Base-by-base conservation (phyloP, 2,888 invertebrate genomes). In the Rhamnusium bicolor region DNA sequence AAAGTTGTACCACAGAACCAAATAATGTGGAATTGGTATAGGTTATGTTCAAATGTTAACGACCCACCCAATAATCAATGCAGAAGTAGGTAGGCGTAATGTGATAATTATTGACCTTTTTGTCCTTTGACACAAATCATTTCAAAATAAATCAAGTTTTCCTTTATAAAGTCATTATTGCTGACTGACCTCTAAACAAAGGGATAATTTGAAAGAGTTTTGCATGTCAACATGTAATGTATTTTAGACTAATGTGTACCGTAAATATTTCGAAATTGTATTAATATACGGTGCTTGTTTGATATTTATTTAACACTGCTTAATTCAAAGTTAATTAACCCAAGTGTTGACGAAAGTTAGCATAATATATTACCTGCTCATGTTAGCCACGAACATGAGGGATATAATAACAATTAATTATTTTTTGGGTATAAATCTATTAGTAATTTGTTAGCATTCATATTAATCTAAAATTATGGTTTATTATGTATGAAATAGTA, bases 291-390 rank as follows among this genome's bases (percentile, higher is more conserved):
- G 16, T 51, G 18, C 18, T 51, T 47, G 21, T 24, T 46, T 46
- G 21, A 61, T 61, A 61, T 61, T 61, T 29, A 61, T 49, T 63
- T 63, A 32, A 63, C 21, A 63, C 24, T 19, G 29, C n/a, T 49
- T 49, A 46, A 63, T 47, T 21, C 7, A n/a, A 24, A 18, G 14
- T 19, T 19, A 18, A 63, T 24, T 47, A 19, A 10, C n/a, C n/a
- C 47, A 63, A 40, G 19, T 19, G 29, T 63, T n/a, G 40, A 12
- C 16, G 40, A 63, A 46, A 47, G 40, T 40, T 40, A 1, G 40
- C 1, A n/a, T 40, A n/a, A 40, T 40, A 40, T 40, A 40, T 40
- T 40, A n/a, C 40, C 40, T 40, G 40, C n/a, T 40, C 40, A 40
- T 40, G 40, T 40, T 40, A n/a, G n/a, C 4, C 1, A 40, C 4